Evolutionary conservation across 2,888 invertebrate species (phyloP), one percentile per base, ranked within the genome.

Genomic region (Lepetodrilus schrolli): DNA sequence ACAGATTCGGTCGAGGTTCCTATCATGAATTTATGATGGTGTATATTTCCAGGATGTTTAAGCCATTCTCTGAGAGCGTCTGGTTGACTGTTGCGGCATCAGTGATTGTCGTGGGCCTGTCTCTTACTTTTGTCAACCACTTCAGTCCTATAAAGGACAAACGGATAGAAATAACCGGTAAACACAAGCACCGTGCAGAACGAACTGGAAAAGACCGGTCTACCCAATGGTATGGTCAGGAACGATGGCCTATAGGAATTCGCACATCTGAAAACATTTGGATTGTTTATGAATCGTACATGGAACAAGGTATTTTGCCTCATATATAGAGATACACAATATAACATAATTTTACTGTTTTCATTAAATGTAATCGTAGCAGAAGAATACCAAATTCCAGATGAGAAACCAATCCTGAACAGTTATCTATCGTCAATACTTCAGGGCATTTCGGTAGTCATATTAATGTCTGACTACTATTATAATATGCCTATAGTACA

Each of bases 231-330:
- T 38, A 7, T 7, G 10, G 38, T 10, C 38, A 48, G 48, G 48
- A n/a, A 48, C 48, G 48, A n/a, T n/a, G n/a, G n/a, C 21, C 10
- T 8, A 58, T 2, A 23, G 23, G 43, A 43, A 74, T 73, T 13
- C 70, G 70, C 70, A 50, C 80, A 1, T 51, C 50, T 34, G 80
- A 83, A 71, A 82, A 78, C 50, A 38, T 76, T 8, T 84, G 84
- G 84, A 69, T 78, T 1, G 74, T 79, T 26, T 80, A 76, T 49
- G 80, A 78, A 26, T 74, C 77, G 2, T 77, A 75, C 65, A 74
- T 83, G 73, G 78, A 82, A 66, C 84, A 84, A 79, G 82, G 84
- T 83, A 73, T 65, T n/a, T n/a, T n/a, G n/a, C n/a, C n/a, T n/a
- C n/a, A n/a, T n/a, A n/a, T n/a, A n/a, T n/a, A n/a, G n/a, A n/a